These are phyloP conservation scores for Hirundo rustica DNA, from an alignment of 2,797 vertebrate species.

Conservation along the genomic window DNA sequence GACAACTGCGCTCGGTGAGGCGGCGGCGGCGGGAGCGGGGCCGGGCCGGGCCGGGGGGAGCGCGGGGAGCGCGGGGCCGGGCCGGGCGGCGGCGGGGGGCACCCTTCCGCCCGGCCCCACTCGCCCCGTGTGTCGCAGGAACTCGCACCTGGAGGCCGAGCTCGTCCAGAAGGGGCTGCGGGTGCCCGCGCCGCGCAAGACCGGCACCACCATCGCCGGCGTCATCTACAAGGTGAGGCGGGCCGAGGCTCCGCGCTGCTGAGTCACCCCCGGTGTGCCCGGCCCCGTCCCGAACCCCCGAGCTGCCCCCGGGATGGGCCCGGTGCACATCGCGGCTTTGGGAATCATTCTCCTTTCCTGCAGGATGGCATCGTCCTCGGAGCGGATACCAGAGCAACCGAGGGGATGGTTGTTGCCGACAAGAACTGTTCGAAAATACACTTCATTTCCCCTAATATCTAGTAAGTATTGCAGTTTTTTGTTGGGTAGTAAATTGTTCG, in stretches of 20 bases:
- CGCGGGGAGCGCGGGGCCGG: too few species aligned
- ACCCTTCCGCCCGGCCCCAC: background rate
- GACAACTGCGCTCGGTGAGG: conserved; percentile 88
- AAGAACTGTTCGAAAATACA: conserved; percentile 99
- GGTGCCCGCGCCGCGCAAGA: conserved; percentile 89
- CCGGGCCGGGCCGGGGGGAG: background rate
- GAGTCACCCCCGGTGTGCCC: background rate
- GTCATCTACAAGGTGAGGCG: conserved; percentile 89
- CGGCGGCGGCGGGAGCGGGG: background rate
- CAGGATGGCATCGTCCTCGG: conserved; percentile 73
- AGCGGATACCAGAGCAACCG: conserved; percentile 95
- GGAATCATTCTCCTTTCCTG: accelerated
- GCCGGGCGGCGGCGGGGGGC: background rate
- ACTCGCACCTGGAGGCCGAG: conserved; percentile 84
- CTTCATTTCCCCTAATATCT: conserved; percentile 96
- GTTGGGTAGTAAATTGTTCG: accelerated
- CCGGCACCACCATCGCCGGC: conserved; percentile 95
- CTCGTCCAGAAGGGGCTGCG: conserved; percentile 79
- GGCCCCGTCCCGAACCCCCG: background rate
- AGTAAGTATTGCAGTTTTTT: conserved; percentile 77
- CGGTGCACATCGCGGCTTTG: accelerated
- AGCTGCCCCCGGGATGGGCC: accelerated
- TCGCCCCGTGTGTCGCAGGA: conserved; percentile 71
- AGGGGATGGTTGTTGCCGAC: conserved; percentile 96
- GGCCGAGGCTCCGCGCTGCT: background rate